Percentiles rank a stretch among this genome's conserved stretches.
phyloP scores from a whole-genome alignment of 2,113 vertebrate species.

The Osmerus eperlanus region DNA sequence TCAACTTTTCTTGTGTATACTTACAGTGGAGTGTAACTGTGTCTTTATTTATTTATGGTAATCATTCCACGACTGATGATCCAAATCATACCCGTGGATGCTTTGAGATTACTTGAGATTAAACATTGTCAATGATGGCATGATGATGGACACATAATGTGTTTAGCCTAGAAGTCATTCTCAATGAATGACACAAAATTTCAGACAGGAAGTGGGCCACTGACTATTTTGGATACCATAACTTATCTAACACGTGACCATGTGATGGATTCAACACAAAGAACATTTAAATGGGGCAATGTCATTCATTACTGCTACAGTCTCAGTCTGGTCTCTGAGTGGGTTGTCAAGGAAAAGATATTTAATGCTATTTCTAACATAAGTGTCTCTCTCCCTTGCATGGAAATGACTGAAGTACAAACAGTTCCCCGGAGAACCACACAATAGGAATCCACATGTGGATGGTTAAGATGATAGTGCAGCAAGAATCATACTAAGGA shows the following conservation, averaged over 20 bases:
- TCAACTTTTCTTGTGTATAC: constrained; percentile 16
- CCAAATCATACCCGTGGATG: no score
- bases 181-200: constrained; percentile 7
- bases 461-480: not conserved
- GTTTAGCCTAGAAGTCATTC: not conserved
- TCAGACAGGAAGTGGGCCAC: constrained; percentile 18
- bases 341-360: not conserved
- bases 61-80: no score
- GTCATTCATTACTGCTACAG: not conserved
- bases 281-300: constrained; percentile 28
- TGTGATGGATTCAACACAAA: constrained; percentile 2
- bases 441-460: not conserved
- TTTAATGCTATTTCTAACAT: not conserved
- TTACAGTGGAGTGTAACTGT: not conserved
- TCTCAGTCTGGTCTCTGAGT: not conserved
- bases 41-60: not conserved
- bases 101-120: no score
- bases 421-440: not conserved
- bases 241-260: constrained; percentile 1
- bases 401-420: not conserved
- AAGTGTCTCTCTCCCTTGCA: not conserved
- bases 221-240: constrained; percentile 21
- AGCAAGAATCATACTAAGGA: not conserved
- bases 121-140: not conserved
- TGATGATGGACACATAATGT: not conserved